Conservation (phyloP, 2,113 vertebrate species). For the Lates calcarifer region DNA sequence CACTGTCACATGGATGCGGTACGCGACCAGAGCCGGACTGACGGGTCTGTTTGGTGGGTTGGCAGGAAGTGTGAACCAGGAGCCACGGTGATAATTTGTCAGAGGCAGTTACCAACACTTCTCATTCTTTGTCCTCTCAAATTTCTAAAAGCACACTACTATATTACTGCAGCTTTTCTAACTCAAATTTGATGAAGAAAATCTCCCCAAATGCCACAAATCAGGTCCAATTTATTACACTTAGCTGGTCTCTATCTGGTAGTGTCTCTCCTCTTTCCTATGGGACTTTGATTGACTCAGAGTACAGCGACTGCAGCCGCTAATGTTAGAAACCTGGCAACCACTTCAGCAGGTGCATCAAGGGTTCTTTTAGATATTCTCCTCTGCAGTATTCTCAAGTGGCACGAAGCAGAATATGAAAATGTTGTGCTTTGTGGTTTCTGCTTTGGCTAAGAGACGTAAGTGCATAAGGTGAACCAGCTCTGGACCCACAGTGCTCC, state of each 20-base stretch:
- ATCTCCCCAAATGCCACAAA: background rate
- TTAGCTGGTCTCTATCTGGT: background rate
- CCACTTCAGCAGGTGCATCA: slow-evolving; percentile 1
- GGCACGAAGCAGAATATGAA: background rate
- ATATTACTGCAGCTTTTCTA: background rate
- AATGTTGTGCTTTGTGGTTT: slow-evolving; percentile 9
- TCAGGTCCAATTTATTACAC: background rate
- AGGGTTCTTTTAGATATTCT: background rate
- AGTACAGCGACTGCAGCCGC: background rate
- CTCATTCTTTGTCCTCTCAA: background rate
- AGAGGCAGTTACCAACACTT: slow-evolving; percentile 14
- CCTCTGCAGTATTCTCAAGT: background rate
- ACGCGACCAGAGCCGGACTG: slow-evolving; percentile 16
- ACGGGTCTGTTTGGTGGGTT: slow-evolving; percentile 27
- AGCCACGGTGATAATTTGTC: slow-evolving; percentile 1
- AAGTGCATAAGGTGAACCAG: background rate
- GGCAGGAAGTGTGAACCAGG: slow-evolving; percentile 22
- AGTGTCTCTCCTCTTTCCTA: background rate
- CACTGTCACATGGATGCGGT: slow-evolving; percentile 18
- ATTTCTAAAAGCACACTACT: too few relatives aligned
- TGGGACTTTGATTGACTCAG: background rate
- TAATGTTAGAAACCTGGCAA: slow-evolving; percentile 2
- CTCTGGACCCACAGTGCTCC: background rate
- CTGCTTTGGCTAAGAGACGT: slow-evolving; percentile 7
- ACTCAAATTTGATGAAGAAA: background rate